These are phyloP conservation scores for Piscicola geometra DNA, from an alignment of 2,888 invertebrate genomes.

Conservation along the genomic window DNA sequence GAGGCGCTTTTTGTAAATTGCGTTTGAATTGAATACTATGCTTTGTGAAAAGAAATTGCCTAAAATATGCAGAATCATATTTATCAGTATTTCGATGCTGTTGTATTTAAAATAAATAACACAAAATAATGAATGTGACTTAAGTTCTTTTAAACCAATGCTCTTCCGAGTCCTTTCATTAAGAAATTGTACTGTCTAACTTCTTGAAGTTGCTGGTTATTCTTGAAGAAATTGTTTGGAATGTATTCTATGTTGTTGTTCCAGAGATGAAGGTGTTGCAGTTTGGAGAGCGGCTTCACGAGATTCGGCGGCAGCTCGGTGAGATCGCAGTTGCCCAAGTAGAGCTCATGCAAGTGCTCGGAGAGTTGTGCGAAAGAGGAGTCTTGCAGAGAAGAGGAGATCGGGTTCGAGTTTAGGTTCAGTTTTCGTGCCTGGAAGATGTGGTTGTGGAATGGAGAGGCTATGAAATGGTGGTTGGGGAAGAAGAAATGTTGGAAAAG, in stretches of 20 bases:
- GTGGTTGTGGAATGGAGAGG: too few relatives aligned
- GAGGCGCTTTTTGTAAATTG: too few relatives aligned
- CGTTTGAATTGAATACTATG: too few relatives aligned
- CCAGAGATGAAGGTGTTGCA: conserved; percentile 41
- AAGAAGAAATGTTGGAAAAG: conserved; percentile 6
- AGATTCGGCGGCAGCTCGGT: conserved; percentile 33
- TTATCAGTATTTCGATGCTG: too few relatives aligned
- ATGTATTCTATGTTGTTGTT: conserved; percentile 37
- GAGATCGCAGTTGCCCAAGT: conserved; percentile 39
- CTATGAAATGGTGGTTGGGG: too few relatives aligned
- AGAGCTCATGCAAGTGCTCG: conserved; percentile 38
- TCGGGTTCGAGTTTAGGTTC: conserved; percentile 41
- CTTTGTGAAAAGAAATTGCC: too few relatives aligned
- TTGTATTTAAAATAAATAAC: too few relatives aligned
- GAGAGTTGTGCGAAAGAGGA: conserved; percentile 39
- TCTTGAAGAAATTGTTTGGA: conserved; percentile 4
- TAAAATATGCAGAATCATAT: too few relatives aligned
- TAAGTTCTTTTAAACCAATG: too few relatives aligned
- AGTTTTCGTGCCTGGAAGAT: conserved; percentile 39
- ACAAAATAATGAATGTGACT: too few relatives aligned
- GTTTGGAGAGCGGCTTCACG: conserved; percentile 34
- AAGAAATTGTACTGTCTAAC: too few relatives aligned
- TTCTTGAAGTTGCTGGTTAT: background rate
- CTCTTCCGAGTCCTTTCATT: too few relatives aligned
- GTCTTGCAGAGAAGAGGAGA: conserved; percentile 35